A percentile compares a stretch with the other conserved stretches of the same genome.
phyloP scores from a whole-genome alignment of 2,797 vertebrate species.

The Tiaroga cobitis region DNA sequence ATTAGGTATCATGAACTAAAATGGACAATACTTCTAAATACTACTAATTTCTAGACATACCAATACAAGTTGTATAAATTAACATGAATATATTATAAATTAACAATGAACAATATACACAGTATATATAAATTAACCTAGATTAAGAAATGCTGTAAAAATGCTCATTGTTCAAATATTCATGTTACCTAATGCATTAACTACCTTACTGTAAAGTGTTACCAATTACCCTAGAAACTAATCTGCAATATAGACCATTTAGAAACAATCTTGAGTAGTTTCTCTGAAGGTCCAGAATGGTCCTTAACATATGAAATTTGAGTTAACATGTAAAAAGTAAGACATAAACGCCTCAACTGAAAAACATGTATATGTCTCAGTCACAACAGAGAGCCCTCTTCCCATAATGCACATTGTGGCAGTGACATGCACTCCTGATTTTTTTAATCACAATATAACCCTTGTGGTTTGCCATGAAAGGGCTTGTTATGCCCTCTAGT shows the following conservation, averaged over 20 bases:
- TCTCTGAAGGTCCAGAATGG: not conserved
- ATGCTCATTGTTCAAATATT: not conserved
- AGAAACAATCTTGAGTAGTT: not conserved
- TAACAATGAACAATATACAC: not conserved
- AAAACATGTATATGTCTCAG: conserved; percentile 36
- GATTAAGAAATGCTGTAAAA: not conserved
- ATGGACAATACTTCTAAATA: not conserved
- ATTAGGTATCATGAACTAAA: not conserved
- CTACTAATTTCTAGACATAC: not conserved
- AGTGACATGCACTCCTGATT: too few relatives aligned
- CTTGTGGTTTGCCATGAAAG: not conserved
- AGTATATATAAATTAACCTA: not conserved
- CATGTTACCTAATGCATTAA: not conserved
- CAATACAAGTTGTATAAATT: conserved; percentile 1
- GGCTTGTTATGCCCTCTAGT: conserved; percentile 38
- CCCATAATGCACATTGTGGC: not conserved
- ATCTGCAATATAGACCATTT: not conserved
- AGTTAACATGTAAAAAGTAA: conserved; percentile 1
- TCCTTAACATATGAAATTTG: conserved; percentile 19
- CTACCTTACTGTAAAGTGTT: not conserved
- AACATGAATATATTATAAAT: not conserved
- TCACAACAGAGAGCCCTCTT: conserved; percentile 12
- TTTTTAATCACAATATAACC: not conserved
- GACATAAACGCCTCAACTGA: not conserved
- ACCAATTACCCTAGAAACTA: not conserved